A percentile compares a stretch with the other conserved stretches of the same genome.
Conservation (phyloP, 1,140 invertebrate genomes). For the Ridgeia piscesae region DNA sequence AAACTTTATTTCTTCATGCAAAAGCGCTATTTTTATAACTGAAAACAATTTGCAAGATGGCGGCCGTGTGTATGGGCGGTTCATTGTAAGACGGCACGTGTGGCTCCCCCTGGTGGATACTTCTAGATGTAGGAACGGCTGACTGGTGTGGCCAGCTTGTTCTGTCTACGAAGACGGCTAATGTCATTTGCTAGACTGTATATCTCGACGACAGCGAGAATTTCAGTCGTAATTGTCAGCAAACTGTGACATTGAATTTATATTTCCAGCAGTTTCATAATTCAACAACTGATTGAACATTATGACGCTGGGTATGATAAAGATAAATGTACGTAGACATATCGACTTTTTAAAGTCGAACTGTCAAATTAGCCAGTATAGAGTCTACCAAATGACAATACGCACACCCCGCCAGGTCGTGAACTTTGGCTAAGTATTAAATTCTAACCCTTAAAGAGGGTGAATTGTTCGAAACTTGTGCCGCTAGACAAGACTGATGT, state of each 20-base stretch:
- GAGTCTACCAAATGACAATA: not conserved
- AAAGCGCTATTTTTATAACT: not conserved
- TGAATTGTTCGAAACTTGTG: not conserved
- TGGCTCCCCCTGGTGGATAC: not conserved
- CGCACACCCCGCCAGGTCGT: not conserved
- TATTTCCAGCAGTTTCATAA: not conserved
- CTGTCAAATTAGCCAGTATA: not conserved
- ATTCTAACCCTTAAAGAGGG: not conserved
- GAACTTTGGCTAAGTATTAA: not conserved
- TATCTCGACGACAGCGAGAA: too few relatives aligned
- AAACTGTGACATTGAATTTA: not conserved
- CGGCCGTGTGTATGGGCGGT: not conserved
- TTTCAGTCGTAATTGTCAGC: not conserved
- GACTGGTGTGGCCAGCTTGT: too few relatives aligned
- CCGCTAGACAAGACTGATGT: not conserved
- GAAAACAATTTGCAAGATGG: not conserved
- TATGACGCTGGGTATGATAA: not conserved
- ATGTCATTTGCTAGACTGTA: too few relatives aligned
- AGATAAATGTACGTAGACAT: not conserved
- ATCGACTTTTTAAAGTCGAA: not conserved
- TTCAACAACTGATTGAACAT: not conserved
- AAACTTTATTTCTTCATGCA: not conserved
- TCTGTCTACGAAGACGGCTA: too few relatives aligned
- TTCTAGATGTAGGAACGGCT: too few relatives aligned
- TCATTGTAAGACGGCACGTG: not conserved